Evolutionary conservation across 2,113 vertebrate genomes (phyloP), one percentile per base, ranked within the genome.

Genomic region (Calidris pygmaea): DNA sequence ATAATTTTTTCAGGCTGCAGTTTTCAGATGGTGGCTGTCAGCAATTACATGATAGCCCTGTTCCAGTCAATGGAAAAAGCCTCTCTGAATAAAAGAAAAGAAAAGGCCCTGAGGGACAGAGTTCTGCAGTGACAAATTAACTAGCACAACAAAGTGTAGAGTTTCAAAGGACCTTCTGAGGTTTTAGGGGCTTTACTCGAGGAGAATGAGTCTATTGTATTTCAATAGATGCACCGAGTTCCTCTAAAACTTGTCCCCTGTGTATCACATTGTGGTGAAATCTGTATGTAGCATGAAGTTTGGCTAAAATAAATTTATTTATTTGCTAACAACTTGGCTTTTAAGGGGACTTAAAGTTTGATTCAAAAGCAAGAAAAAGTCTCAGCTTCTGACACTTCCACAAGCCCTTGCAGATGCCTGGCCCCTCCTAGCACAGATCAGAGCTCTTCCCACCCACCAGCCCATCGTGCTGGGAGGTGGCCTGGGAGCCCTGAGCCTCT

Each of bases 1-100:
- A 20, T 45, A 48, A 35, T 78, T 95, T 87, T 92, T 90, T 72
- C 52, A 86, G 21, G 19, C 47, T 60, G 27, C 18, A 68, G 43
- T 45, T 86, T 87, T 56, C 9, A 4, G 50, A 45, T 81, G 32
- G 24, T 52, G 21, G 21, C 30, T 84, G 62, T 78, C 39, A 93
- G 85, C 92, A 93, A 81, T 72, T 41, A 74, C 52, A 26, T 26
- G 47, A 74, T 35, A 62, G 34, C 21, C 52, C 29, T 67, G 37
- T 73, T 95, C 43, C 27, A 68, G 48, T 85, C 75, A 93, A 37
- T 68, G 73, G 76, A 90, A 95, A 84, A 90, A 65, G 43, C n/a
- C 18, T 58, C 50, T 67, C 10, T 78, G 60, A 84, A 67, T 47
- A 87, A 18, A 3, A 84, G n/a, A 68, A 73, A 53, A 93, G 14